Evolutionary conservation across 2,888 invertebrate species (phyloP).

Genomic region (Boloria euphrosyne): DNA sequence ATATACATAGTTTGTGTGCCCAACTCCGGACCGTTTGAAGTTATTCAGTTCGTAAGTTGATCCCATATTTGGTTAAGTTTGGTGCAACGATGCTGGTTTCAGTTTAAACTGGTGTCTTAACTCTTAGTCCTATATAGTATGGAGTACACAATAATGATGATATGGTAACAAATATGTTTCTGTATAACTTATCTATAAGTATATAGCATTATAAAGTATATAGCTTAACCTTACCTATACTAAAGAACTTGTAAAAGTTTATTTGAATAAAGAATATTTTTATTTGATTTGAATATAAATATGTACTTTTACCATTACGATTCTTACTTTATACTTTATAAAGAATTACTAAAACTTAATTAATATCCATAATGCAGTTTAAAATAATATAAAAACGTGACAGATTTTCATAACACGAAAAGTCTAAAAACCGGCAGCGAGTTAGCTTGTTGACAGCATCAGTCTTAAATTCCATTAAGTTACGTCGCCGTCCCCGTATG

Average conservation of each 20-base stretch:
- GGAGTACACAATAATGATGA: constrained; percentile 3
- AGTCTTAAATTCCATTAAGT: constrained; percentile 31
- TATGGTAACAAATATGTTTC: background rate
- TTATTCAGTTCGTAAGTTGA: constrained; percentile 50
- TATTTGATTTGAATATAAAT: no score
- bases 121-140: constrained; percentile 7
- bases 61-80: constrained; percentile 50
- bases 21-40: constrained; percentile 43
- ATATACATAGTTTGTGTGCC: constrained; percentile 45
- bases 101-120: constrained; percentile 39
- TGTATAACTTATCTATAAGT: background rate
- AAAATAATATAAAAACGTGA: background rate
- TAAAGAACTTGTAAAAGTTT: no score
- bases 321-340: no score
- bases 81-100: constrained; percentile 38
- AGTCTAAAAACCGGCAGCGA: background rate
- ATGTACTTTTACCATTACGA: no score
- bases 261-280: no score
- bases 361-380: no score
- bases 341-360: no score
- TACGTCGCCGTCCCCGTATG: constrained; percentile 8
- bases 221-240: no score
- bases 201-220: no score
- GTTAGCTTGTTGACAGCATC: constrained; percentile 18
- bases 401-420: background rate